Evolutionary conservation across 2,113 vertebrate species (phyloP).

Genomic region (Gallinago paraguaiae): DNA sequence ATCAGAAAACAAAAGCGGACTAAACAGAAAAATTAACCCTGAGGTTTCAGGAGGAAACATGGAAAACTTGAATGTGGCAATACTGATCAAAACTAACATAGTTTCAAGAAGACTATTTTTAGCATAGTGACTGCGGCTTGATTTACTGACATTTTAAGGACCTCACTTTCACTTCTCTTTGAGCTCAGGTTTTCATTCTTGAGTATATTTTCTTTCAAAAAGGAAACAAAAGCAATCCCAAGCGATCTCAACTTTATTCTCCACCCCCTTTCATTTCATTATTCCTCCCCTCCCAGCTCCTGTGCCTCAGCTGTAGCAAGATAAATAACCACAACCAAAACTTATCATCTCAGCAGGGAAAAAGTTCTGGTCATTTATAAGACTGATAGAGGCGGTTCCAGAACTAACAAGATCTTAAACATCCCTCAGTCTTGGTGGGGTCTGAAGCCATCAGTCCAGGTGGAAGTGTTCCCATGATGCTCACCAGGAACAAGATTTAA

Average conservation of each 20-base stretch:
- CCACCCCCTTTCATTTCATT: not conserved
- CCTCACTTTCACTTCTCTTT: not conserved
- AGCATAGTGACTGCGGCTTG: not conserved
- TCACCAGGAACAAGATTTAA: not conserved
- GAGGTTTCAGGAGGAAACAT: not conserved
- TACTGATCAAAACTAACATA: not conserved
- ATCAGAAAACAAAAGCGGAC: not conserved
- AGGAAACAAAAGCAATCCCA: rapidly evolving
- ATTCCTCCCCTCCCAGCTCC: not conserved
- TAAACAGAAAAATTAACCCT: not conserved
- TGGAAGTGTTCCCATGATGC: not conserved
- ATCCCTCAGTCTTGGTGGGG: not conserved
- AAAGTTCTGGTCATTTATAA: not conserved
- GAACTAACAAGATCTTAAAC: not conserved
- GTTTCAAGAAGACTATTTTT: not conserved
- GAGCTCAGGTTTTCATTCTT: not conserved
- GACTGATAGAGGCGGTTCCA: not conserved
- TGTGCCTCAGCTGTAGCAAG: not conserved
- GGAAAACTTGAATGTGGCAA: not conserved
- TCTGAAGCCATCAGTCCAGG: not conserved
- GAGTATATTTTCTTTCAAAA: not conserved
- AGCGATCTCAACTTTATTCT: not conserved
- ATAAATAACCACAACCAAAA: not conserved
- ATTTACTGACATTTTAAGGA: not conserved
- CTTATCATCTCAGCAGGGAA: not conserved